Conservation (phyloP, 2,888 invertebrate species). For the Chaetogeoica ovagalla region DNA sequence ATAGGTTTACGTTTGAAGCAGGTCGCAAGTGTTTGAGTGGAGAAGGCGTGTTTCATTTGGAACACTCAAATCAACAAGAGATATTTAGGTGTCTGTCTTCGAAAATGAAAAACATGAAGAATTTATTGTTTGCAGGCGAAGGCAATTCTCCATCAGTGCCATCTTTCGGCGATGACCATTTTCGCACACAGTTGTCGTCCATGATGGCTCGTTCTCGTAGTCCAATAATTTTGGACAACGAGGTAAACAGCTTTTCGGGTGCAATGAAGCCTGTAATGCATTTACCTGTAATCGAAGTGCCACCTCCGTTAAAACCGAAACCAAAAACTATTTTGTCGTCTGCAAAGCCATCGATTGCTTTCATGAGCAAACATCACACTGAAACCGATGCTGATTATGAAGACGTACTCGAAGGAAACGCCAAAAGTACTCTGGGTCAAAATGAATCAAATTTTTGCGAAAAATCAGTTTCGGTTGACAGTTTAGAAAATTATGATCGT, state of each 20-base stretch:
- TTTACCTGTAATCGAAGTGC: conserved; percentile 54
- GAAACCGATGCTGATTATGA: conserved; percentile 64
- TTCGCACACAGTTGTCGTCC: conserved; percentile 73
- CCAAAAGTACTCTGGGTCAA: conserved; percentile 80
- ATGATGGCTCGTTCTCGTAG: conserved; percentile 82
- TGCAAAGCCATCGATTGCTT: conserved; percentile 3
- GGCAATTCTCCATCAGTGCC: conserved; percentile 62
- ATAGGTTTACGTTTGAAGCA: conserved; percentile 85
- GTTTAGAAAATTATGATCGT: conserved; percentile 71
- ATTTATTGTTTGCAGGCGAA: conserved; percentile 71
- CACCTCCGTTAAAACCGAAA: conserved; percentile 67
- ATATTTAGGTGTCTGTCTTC: conserved; percentile 79
- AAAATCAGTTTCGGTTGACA: conserved; percentile 56
- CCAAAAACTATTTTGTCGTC: conserved; percentile 60
- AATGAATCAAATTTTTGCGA: conserved; percentile 75
- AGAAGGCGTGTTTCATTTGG: conserved; percentile 79
- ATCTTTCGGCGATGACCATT: conserved; percentile 72
- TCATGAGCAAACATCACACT: neutral
- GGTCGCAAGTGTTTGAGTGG: conserved; percentile 84
- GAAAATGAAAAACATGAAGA: conserved; percentile 87
- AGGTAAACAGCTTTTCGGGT: conserved; percentile 57
- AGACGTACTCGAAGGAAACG: conserved; percentile 74
- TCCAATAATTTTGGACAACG: conserved; percentile 64
- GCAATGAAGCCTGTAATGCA: conserved; percentile 55
- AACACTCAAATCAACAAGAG: conserved; percentile 80